Percentiles rank a stretch among this genome's conserved stretches.
These are phyloP conservation scores for Fragum fragum DNA, from an alignment of 2,888 invertebrate species.

Conservation along the genomic window DNA sequence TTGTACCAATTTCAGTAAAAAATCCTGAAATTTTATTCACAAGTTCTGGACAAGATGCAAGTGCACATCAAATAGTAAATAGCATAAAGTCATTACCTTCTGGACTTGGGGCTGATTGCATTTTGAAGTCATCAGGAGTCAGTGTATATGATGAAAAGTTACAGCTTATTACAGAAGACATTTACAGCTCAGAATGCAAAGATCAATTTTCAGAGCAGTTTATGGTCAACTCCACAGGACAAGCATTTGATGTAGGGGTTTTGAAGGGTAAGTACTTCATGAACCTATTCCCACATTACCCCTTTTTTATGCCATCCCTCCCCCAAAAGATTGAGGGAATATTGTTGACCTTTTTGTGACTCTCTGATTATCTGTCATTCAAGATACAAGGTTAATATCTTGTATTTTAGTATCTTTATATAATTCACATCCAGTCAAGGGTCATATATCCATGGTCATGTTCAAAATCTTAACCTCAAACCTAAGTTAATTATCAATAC, in stretches of 20 bases:
- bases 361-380: too few relatives aligned
- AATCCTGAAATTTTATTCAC: constrained; percentile 36
- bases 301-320: too few relatives aligned
- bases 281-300: too few relatives aligned
- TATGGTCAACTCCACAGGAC: neutral
- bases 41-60: constrained; percentile 47
- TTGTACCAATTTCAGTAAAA: constrained; percentile 84
- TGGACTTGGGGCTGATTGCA: constrained; percentile 87
- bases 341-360: too few relatives aligned
- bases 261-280: neutral
- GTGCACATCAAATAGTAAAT: constrained; percentile 74
- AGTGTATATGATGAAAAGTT: constrained; percentile 34
- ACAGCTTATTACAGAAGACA: neutral
- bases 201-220: neutral
- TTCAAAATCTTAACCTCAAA: too few relatives aligned
- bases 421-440: too few relatives aligned
- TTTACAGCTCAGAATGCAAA: neutral
- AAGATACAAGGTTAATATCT: too few relatives aligned
- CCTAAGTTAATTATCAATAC: too few relatives aligned
- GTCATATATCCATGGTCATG: too few relatives aligned
- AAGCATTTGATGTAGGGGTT: neutral
- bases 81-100: constrained; percentile 85
- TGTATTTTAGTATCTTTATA: too few relatives aligned
- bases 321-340: too few relatives aligned
- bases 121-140: constrained; percentile 81